Conservation (phyloP, 37 sponge, comb jelly and placozoan genomes). For the Dysidea cf. avara region DNA sequence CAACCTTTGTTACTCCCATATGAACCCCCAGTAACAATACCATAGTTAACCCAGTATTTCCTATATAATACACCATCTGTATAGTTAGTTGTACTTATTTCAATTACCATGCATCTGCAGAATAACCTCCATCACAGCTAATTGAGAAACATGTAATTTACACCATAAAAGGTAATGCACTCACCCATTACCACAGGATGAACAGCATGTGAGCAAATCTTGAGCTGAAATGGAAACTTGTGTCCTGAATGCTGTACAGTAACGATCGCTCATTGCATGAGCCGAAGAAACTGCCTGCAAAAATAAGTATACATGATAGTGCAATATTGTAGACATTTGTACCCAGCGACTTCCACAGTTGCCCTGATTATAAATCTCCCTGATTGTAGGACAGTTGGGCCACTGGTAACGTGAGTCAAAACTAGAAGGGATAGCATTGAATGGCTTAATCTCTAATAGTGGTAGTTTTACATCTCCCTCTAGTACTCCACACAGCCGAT, state of each 20-base stretch:
- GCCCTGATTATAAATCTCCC: conserved; percentile 86
- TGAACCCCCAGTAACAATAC: conserved; percentile 95
- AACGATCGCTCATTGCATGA: conserved; percentile 92
- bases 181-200: conserved; percentile 92
- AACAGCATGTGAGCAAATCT: conserved; percentile 85
- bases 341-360: conserved; percentile 98
- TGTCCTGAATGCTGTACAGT: conserved; percentile 68
- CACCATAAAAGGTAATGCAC: too few relatives aligned
- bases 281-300: conserved; percentile 94
- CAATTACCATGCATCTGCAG: conserved; percentile 73
- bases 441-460: conserved; percentile 35
- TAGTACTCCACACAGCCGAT: conserved; percentile 42
- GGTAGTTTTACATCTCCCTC: conserved; percentile 33
- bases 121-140: conserved; percentile 74
- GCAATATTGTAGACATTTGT: conserved; percentile 15
- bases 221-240: conserved; percentile 87
- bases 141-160: background rate
- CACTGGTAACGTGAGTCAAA: conserved; percentile 95
- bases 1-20: conserved; percentile 70
- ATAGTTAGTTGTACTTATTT: too few relatives aligned
- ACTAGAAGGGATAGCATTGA: conserved; percentile 66
- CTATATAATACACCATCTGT: conserved; percentile 16
- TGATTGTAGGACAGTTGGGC: conserved; percentile 86
- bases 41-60: conserved; percentile 66
- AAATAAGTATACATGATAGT: too few relatives aligned